A percentile compares a stretch with the other conserved stretches of the same genome.
phyloP scores from a whole-genome alignment of 2,888 invertebrate species.

The Amphipyra berbera region DNA sequence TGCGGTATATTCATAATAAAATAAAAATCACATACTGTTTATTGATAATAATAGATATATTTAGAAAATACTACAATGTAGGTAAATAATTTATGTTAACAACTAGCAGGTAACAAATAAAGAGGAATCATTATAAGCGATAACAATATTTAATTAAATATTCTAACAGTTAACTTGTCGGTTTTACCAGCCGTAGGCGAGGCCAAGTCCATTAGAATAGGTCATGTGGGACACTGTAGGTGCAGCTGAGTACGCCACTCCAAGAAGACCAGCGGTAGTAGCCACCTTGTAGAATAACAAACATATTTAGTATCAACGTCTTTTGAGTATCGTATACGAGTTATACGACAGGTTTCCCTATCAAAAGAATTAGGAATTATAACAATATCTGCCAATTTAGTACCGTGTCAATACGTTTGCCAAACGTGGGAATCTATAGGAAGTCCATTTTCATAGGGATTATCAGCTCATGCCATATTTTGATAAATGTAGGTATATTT shows the following conservation, averaged over 20 bases:
- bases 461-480: no score
- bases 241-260: slow-evolving; percentile 90
- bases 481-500: no score
- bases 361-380: no score
- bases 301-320: slow-evolving; percentile 1
- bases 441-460: no score
- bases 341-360: no score
- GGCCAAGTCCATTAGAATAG: slow-evolving; percentile 89
- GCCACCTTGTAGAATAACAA: slow-evolving; percentile 75
- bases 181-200: slow-evolving; percentile 88
- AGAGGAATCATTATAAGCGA: slow-evolving; percentile 81
- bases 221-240: slow-evolving; percentile 91
- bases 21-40: slow-evolving; percentile 13
- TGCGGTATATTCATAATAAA: not conserved
- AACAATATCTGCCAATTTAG: no score
- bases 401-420: no score
- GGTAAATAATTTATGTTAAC: slow-evolving; percentile 72
- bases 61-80: slow-evolving; percentile 51
- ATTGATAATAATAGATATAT: slow-evolving; percentile 42
- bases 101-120: slow-evolving; percentile 84
- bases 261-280: slow-evolving; percentile 86
- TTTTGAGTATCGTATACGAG: no score
- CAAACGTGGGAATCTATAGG: no score
- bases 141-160: slow-evolving; percentile 49
- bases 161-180: slow-evolving; percentile 21